Conservation (phyloP, 2,113 vertebrate species). For the Tenebrosternarchus preto region DNA sequence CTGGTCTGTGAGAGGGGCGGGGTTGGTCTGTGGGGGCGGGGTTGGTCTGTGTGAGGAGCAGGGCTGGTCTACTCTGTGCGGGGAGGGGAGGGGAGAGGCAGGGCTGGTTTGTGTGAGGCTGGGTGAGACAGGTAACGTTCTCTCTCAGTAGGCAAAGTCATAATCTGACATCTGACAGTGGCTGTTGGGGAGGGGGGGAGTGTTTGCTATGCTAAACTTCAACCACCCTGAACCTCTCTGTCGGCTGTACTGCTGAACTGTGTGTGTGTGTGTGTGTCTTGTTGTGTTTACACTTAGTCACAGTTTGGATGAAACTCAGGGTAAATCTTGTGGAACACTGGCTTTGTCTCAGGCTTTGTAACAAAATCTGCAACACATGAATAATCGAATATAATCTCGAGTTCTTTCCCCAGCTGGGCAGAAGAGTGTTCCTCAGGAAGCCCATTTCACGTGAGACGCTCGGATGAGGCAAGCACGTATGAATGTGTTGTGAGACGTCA, state of each 20-base stretch:
- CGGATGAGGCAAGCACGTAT: no score
- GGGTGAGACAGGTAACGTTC: conserved; percentile 29
- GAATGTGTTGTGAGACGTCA: no score
- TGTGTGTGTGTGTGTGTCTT: conserved; percentile 33
- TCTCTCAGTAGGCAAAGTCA: conserved; percentile 20
- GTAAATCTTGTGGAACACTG: conserved; percentile 15
- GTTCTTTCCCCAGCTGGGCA: neutral
- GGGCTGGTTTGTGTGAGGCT: conserved; percentile 5
- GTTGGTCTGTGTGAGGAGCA: no score
- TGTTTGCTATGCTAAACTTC: conserved; percentile 4
- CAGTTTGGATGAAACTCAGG: conserved; percentile 11
- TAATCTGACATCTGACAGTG: conserved; percentile 45
- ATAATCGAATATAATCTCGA: neutral
- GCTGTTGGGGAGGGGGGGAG: neutral
- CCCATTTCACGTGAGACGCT: neutral
- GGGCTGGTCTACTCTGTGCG: no score
- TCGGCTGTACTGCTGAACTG: conserved; percentile 39
- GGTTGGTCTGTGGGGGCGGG: no score
- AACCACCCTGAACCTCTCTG: conserved; percentile 31
- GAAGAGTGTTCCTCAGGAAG: neutral
- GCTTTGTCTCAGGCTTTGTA: conserved; percentile 12
- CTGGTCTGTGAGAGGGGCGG: no score
- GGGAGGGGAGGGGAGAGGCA: no score
- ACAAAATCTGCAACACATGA: neutral
- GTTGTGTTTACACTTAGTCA: neutral